Base-by-base conservation (phyloP, 2,888 invertebrate genomes). In the Agriopis marginaria region DNA sequence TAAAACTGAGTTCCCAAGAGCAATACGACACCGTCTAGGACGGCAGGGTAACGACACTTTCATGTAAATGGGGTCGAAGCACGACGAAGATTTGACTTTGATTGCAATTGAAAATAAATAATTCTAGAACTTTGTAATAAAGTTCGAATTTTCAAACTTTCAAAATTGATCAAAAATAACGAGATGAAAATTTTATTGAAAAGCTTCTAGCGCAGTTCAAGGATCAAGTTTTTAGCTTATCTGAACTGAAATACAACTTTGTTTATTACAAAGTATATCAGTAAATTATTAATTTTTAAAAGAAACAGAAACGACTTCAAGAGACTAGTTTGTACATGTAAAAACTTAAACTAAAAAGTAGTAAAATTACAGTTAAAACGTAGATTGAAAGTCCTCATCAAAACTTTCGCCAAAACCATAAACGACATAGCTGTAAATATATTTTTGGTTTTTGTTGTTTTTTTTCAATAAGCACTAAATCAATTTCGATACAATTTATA, bases 1-100 rank as follows among this genome's bases (percentile, higher is more conserved):
- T 71, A 62, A 61, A 67, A 63, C 17, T 9, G 32, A 40, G 23
- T 55, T 66, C 56, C 23, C 14, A 50, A 62, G 54, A 56, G 39
- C 55, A 56, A 50, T 59, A 47, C 8, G 56, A 23, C 63, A 17
- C 49, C 32, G 63, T 53, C 54, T 68, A 68, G 68, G 59, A 58
- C 68, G 68, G 8, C 59, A 14, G 59, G 59, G 53, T 60, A 68
- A 68, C 49, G 67, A 68, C 67, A 53, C 14, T 40, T 63, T 51
- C 39, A 51, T 50, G 61, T 45, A 23, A 63, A 58, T 11, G 23
- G 40, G 58, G 63, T 63, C 53, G 47, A 40, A 63, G 51, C 40
- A 7, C 58, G 44, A n/a, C 11, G n/a, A 23, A 60, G 17, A 61
- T 61, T 12, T 23, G 44, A 56, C 44, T 67, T 62, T 42, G 53